Evolutionary conservation across 1,140 invertebrate genomes (phyloP).

Genomic region (Drosophila funebris): DNA sequence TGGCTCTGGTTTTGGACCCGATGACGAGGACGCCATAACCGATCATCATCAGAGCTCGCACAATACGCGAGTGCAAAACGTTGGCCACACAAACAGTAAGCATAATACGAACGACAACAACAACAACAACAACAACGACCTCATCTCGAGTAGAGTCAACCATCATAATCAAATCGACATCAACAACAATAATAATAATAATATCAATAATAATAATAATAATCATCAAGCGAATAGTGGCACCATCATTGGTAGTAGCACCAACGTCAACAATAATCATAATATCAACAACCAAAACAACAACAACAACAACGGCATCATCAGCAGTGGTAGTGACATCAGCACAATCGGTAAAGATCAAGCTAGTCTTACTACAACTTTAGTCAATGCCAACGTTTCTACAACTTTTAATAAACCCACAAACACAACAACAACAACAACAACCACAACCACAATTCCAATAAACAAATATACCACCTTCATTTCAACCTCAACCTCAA

Average conservation of each 20-base stretch:
- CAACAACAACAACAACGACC: constrained; percentile 70
- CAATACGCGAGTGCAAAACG: constrained; percentile 57
- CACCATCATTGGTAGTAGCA: constrained; percentile 83
- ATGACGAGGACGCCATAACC: constrained; percentile 86
- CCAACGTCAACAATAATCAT: constrained; percentile 62
- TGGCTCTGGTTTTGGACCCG: constrained; percentile 88
- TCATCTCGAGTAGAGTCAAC: constrained; percentile 75
- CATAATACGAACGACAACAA: constrained; percentile 79
- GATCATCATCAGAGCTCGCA: constrained; percentile 67
- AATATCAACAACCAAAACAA: constrained; percentile 56
- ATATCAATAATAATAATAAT: constrained; percentile 54
- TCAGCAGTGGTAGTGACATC: constrained; percentile 80
- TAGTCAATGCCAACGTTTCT: constrained; percentile 32
- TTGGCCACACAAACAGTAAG: constrained; percentile 72
- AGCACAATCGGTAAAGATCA: constrained; percentile 83
- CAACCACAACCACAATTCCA: constrained; percentile 22
- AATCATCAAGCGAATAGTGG: constrained; percentile 83
- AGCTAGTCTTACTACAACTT: constrained; percentile 60
- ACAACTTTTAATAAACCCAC: constrained; percentile 14
- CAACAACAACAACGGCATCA: constrained; percentile 74
- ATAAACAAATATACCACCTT: constrained; percentile 13
- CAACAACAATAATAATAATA: constrained; percentile 68
- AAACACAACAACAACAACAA: constrained; percentile 24
- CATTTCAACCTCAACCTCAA: constrained; percentile 21
- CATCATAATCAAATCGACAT: constrained; percentile 73